Evolutionary conservation across 2,113 vertebrate genomes (phyloP), one percentile per base, ranked within the genome.

Genomic region (Callaeas wilsoni): DNA sequence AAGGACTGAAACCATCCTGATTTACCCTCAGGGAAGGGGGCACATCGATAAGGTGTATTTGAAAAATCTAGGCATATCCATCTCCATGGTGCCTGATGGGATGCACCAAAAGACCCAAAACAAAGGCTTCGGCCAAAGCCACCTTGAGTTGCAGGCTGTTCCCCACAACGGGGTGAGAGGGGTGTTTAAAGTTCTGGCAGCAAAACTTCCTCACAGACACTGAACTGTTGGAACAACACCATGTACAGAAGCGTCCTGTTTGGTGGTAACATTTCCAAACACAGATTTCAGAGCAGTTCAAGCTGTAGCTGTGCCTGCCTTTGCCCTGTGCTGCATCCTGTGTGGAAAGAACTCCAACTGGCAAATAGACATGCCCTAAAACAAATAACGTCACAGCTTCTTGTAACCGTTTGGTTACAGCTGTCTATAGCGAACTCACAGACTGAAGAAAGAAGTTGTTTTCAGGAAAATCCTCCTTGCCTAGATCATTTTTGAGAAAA

Each of bases 21-120:
- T 49, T 69, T 39, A 44, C 8, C 16, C 25, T 74, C 5, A 7
- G 8, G 15, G 13, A 52, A 68, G 4, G 1, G 10, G 2, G 12
- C 1, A 69, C 1, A 4, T 2, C 0, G 0, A 42, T 42, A 37
- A 65, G 9, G 7, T 14, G 4, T 9, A 29, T 37, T 37, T 65
- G 47, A 44, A 84, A 80, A 62, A 49, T 32, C 8, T 62, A 56
- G 13, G 13, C 27, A 16, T 29, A 7, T 4, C 4, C 5, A 69
- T 3, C 12, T 84, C 19, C 17, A 2, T 13, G 59, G 19, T 56
- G 11, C 21, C 33, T 65, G 68, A 12, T 23, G 18, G 27, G 49
- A 25, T 41, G 12, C 30, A 32, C 15, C 4, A 0, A 42, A 77
- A 64, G 33, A 80, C 9, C 20, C 3, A 6, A 49, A 53, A 32